Conservation (phyloP, 2,797 vertebrate species). For the Mormyrops boulengeri region DNA sequence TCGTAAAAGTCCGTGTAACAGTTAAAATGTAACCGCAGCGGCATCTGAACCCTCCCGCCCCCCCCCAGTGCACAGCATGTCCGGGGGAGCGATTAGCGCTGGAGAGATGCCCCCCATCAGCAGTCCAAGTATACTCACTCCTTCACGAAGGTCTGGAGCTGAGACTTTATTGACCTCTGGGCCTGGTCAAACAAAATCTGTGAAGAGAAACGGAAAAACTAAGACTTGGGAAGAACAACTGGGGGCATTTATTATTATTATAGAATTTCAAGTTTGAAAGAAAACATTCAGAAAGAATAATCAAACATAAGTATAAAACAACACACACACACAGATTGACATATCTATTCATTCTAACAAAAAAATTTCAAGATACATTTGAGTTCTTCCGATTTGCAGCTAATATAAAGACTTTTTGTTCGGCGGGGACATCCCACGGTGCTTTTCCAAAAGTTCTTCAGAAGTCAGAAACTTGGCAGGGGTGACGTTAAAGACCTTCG, state of each 20-base stretch:
- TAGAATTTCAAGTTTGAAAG: neutral
- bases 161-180: constrained; percentile 74
- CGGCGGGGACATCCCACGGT: neutral
- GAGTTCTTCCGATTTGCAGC: neutral
- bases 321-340: neutral
- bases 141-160: constrained; percentile 76
- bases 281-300: neutral
- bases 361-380: neutral
- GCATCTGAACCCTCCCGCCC: neutral
- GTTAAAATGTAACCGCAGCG: neutral
- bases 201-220: constrained; percentile 21
- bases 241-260: neutral
- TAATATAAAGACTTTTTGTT: neutral
- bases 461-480: neutral
- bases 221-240: neutral
- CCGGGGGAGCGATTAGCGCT: neutral
- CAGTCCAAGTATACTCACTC: constrained; percentile 61
- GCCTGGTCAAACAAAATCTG: constrained; percentile 80
- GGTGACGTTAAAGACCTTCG: neutral
- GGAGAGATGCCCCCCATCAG: neutral
- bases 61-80: neutral
- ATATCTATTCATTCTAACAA: neutral
- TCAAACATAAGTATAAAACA: neutral
- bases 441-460: neutral
- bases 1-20: neutral